Conservation (phyloP, 2,797 vertebrate species). For the Siniperca obscura region DNA sequence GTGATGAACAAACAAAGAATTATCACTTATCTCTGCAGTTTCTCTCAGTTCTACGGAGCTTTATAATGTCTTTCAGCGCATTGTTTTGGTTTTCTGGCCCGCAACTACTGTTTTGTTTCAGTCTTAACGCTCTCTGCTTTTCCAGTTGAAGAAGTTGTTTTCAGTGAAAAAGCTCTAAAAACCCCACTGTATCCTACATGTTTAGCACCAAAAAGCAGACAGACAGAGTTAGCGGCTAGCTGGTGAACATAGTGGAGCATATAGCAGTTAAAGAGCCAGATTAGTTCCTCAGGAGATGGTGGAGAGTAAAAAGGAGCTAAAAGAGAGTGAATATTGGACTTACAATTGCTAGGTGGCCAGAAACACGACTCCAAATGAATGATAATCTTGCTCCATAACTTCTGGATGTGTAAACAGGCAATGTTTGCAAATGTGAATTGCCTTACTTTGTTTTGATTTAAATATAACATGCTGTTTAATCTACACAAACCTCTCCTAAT, state of each 20-base stretch:
- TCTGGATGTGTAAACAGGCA: background rate
- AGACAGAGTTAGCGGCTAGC: too few relatives aligned
- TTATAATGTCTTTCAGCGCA: background rate
- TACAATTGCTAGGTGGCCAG: too few relatives aligned
- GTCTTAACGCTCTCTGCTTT: background rate
- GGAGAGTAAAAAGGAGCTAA: too few relatives aligned
- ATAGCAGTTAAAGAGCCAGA: too few relatives aligned
- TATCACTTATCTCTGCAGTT: background rate
- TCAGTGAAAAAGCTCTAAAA: background rate
- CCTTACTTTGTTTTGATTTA: background rate
- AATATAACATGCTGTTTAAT: background rate
- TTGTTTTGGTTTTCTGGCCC: background rate
- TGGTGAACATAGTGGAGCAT: too few relatives aligned
- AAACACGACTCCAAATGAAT: too few relatives aligned
- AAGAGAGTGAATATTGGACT: too few relatives aligned
- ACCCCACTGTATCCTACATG: too few relatives aligned
- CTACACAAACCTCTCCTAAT: background rate
- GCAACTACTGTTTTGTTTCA: background rate
- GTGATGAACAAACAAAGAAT: background rate
- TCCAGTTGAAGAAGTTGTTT: background rate
- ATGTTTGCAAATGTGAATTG: background rate
- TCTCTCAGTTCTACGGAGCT: background rate
- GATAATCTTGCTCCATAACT: background rate
- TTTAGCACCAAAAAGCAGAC: too few relatives aligned
- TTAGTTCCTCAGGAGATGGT: too few relatives aligned